Evolutionary conservation across 1,140 invertebrate genomes (phyloP), one percentile per base, ranked within the genome.

Genomic region (Heliconius melpomene): DNA sequence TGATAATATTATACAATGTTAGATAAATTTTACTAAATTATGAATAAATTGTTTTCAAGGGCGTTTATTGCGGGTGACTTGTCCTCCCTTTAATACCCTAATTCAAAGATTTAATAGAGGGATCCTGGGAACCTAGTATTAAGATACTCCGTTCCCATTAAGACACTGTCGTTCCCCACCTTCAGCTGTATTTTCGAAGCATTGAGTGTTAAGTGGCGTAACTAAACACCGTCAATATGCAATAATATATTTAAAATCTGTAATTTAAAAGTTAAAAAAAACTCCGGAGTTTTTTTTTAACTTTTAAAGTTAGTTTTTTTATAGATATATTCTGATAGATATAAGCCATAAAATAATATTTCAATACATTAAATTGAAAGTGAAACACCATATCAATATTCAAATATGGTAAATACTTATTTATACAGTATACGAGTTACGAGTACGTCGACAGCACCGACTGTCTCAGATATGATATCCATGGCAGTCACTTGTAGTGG

Each of bases 401-500:
- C 72, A 80, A 73, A 75, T 75, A 78, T 77, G 73, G 75, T 77
- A 77, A 78, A 80, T 66, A 57, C 77, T 66, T 83, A 78, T 78
- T 52, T 70, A 79, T 73, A 78, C 78, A 57, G 13, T 46, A 46
- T 9, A 11, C 13, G 6, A 29, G 29, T 29, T 8, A 9, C 11
- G 7, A 36, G 32, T 32, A 72, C 71, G 20, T 72, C 36, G 71
- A 72, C 36, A 36, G 60, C 29, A 9, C 60, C 60, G 60, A 66
- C 60, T 29, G 60, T 26, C 60, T 66, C 60, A 23, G 60, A 16
- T 66, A 66, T 71, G 50, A 71, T 78, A 87, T 87, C 86, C 83
- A 78, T 87, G 89, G 90, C 88, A 91, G 86, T 90, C 87, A 91
- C 88, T 87, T 88, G 86, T 89, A 89, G 84, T 84, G 84, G 82